phyloP scores from a whole-genome alignment of 2,113 vertebrate genomes.

The Turnix velox region DNA sequence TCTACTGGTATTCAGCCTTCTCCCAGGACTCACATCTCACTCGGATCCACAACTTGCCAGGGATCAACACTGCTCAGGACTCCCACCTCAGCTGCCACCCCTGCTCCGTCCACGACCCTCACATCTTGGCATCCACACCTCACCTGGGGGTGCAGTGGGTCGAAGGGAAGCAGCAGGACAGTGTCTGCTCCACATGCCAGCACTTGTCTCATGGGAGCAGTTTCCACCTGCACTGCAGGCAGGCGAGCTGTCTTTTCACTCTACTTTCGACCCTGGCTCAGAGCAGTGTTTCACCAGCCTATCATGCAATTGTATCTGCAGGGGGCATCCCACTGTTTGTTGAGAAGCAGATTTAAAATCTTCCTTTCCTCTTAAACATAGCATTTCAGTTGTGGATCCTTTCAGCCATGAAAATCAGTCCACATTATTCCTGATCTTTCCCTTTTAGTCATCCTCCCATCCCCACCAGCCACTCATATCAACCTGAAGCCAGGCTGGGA shows the following conservation, averaged over 20 bases:
- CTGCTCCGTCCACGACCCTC: background rate
- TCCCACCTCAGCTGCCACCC: background rate
- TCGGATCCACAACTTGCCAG: background rate
- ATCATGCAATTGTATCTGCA: background rate
- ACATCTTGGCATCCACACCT: background rate
- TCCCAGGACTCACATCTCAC: background rate
- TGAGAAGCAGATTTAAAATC: background rate
- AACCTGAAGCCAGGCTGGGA: background rate
- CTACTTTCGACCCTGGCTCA: background rate
- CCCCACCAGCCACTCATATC: background rate
- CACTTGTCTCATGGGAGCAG: background rate
- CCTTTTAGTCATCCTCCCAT: background rate
- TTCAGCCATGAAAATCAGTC: background rate
- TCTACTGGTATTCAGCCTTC: background rate
- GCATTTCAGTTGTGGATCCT: background rate
- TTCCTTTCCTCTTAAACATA: background rate
- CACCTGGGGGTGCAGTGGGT: background rate
- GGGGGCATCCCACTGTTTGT: background rate
- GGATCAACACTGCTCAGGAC: background rate
- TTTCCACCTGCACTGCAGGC: background rate
- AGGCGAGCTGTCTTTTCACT: background rate
- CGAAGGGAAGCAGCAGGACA: background rate
- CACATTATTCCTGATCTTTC: background rate
- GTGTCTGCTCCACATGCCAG: rapidly evolving
- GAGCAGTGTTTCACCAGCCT: background rate